Evolutionary conservation across 2,888 invertebrate genomes (phyloP), one percentile per base, ranked within the genome.

Genomic region (Leptura quadrifasciata): DNA sequence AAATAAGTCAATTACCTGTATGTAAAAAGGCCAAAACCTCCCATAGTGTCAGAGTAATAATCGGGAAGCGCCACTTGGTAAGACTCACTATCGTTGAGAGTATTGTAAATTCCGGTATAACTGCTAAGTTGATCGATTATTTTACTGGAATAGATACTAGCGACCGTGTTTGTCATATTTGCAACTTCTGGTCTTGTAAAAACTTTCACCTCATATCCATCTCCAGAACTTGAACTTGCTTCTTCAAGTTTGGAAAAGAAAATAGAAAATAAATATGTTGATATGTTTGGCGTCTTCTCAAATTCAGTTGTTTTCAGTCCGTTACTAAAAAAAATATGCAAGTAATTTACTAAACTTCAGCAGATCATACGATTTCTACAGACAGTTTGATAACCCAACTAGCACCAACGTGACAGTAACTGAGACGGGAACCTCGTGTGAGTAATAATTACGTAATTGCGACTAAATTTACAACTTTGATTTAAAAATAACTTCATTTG

Each of bases 1-100:
- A 31, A 6, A 31, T 31, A 24, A 47, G 47, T 2, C 3, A 5
- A 12, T 47, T 68, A 68, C 68, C 55, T 68, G 35, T 57, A 68
- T 15, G 55, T 17, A 20, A 68, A 68, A 5, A 68, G 55, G 15
- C 68, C 68, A 57, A 57, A 68, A 35, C 54, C 27, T 17, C 68
- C 68, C 27, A 57, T 35, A 31, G 10, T 0, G 15, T 68, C 68
- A n/a, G 35, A 20, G 35, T 39, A 68, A 68, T 57, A 57, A 18
- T 68, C 18, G 0, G 68, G 68, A 18, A 57, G 35, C 17, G 68
- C 68, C 17, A 68, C 68, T n/a, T 57, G 68, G 15, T 68, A 68
- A 12, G 27, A 57, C 15, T 35, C 68, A 12, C 9, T 12, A 10
- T 57, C 35, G 12, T 27, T 17, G 3, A 68, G 10, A 17, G 8